Evolutionary conservation across 2,888 invertebrate genomes (phyloP).

Genomic region (Calliphora vomitoria): DNA sequence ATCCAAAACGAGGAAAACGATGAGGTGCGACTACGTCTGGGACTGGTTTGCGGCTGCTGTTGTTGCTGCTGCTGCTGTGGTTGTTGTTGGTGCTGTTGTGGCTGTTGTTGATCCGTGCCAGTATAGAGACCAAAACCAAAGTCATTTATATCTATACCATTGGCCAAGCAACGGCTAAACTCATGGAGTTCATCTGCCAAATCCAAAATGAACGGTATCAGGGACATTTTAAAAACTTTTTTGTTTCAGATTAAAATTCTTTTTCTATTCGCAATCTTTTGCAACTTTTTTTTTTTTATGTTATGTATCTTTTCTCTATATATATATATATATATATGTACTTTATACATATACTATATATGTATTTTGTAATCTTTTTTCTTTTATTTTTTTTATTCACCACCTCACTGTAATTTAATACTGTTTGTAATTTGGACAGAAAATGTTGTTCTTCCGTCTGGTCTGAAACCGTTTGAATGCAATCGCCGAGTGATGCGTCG

Average conservation of each 20-base stretch:
- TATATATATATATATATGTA: constrained; percentile 19
- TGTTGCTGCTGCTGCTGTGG: constrained; percentile 75
- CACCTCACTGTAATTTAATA: constrained; percentile 63
- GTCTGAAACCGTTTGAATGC: constrained; percentile 75
- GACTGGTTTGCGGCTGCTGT: constrained; percentile 76
- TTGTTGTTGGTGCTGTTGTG: constrained; percentile 74
- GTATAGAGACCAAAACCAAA: constrained; percentile 83
- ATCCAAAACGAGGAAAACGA: constrained; percentile 74
- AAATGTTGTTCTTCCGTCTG: constrained; percentile 70
- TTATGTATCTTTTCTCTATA: constrained; percentile 44
- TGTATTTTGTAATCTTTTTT: constrained; percentile 34
- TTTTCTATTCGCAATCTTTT: background rate
- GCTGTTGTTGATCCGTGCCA: constrained; percentile 76
- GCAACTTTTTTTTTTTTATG: constrained; percentile 18
- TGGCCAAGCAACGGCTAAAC: constrained; percentile 75
- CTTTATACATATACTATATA: background rate
- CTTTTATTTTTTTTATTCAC: constrained; percentile 44
- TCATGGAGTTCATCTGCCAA: constrained; percentile 79
- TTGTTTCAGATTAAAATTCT: constrained; percentile 11
- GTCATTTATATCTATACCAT: constrained; percentile 80
- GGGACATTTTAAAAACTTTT: constrained; percentile 76
- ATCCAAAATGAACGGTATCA: constrained; percentile 79
- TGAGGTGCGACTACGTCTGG: constrained; percentile 73
- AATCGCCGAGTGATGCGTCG: constrained; percentile 75
- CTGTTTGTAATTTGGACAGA: constrained; percentile 57